phyloP scores from a whole-genome alignment of 2,113 vertebrate genomes.

The Sander vitreus region DNA sequence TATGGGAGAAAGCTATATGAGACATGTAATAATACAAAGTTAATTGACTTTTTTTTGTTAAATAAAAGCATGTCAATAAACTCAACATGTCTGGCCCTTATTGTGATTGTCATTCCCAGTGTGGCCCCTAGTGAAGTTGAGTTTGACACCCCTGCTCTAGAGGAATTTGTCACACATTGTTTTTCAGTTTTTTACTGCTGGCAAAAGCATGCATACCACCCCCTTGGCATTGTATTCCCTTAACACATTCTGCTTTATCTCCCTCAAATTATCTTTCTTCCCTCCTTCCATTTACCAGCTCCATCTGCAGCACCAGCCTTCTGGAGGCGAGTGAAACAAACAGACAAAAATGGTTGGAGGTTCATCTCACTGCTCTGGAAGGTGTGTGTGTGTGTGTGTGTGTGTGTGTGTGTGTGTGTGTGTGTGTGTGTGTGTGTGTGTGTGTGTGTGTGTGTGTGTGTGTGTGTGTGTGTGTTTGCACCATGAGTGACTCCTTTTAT shows the following conservation, averaged over 20 bases:
- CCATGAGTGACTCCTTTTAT: not conserved
- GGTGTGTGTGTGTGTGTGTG: conserved; percentile 58
- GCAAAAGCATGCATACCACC: not conserved
- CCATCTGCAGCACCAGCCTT: conserved; percentile 72
- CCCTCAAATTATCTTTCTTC: not conserved
- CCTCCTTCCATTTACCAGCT: conserved; percentile 46
- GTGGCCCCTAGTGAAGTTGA: too few relatives aligned
- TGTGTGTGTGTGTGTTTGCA: not conserved
- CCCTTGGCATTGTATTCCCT: not conserved
- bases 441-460: too few relatives aligned
- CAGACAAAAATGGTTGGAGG: conserved; percentile 40
- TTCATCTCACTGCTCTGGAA: conserved; percentile 76
- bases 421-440: too few relatives aligned
- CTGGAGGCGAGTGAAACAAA: conserved; percentile 68
- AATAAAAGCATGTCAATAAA: too few relatives aligned
- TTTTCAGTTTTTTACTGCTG: not conserved
- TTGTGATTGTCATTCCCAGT: too few relatives aligned
- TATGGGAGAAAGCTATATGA: too few relatives aligned
- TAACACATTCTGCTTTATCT: not conserved
- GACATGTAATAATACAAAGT: too few relatives aligned
- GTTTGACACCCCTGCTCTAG: not conserved
- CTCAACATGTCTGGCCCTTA: too few relatives aligned
- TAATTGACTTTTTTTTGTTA: too few relatives aligned
- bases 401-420: not conserved
- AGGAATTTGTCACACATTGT: not conserved